These are phyloP conservation scores for Aproaerema taeniolella DNA, from an alignment of 2,888 invertebrate genomes.

Conservation along the genomic window DNA sequence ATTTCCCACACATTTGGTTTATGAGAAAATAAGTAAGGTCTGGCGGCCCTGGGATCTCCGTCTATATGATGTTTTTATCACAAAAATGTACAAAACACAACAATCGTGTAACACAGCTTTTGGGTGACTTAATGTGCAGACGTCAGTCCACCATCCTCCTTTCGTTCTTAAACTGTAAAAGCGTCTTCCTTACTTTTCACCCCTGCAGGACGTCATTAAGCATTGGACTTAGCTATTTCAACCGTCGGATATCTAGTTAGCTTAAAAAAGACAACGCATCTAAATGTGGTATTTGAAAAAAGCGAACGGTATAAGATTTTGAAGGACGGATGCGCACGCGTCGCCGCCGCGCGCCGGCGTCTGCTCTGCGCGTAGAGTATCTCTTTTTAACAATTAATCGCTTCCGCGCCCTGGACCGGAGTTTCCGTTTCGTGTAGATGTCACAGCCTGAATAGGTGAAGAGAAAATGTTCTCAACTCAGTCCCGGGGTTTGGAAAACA, in stretches of 20 bases:
- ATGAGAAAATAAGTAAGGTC: too few relatives aligned
- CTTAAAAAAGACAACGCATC: conserved; percentile 24
- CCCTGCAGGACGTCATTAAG: conserved; percentile 55
- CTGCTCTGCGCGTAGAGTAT: conserved; percentile 38
- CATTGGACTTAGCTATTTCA: conserved; percentile 38
- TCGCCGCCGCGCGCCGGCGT: too few relatives aligned
- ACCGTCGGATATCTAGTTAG: conserved; percentile 32
- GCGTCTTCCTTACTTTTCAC: conserved; percentile 32
- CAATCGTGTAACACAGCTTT: too few relatives aligned
- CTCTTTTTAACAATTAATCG: conserved; percentile 59
- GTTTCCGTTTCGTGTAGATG: conserved; percentile 13
- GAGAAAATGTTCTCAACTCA: too few relatives aligned
- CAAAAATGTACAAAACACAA: too few relatives aligned
- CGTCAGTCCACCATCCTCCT: too few relatives aligned
- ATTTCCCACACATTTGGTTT: too few relatives aligned
- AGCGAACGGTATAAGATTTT: conserved; percentile 25
- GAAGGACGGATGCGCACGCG: conserved; percentile 42
- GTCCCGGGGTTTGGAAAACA: too few relatives aligned
- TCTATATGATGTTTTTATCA: too few relatives aligned
- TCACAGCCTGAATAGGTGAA: conserved; percentile 1
- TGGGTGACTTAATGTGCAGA: too few relatives aligned
- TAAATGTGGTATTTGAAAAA: conserved; percentile 38
- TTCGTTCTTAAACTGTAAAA: too few relatives aligned
- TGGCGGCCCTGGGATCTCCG: too few relatives aligned
- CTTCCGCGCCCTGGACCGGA: conserved; percentile 37